Evolutionary conservation across 2,113 vertebrate genomes (phyloP).

Genomic region (Poicephalus gulielmi): DNA sequence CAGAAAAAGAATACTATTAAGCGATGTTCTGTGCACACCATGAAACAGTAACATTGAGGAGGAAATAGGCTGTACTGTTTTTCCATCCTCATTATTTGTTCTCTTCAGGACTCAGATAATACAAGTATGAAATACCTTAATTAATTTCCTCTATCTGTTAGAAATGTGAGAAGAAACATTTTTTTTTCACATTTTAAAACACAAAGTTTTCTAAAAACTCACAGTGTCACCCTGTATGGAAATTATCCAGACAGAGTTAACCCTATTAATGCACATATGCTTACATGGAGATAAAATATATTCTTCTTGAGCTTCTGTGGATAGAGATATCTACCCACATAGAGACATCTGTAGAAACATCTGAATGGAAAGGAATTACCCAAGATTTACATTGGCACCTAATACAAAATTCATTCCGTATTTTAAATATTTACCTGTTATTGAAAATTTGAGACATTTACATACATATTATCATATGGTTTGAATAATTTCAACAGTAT

Average conservation of each 20-base stretch:
- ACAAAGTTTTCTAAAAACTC: background rate
- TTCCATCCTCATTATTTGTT: background rate
- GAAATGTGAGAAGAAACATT: background rate
- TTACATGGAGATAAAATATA: background rate
- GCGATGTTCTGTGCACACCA: background rate
- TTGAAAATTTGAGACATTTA: background rate
- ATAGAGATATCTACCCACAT: background rate
- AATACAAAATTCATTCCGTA: background rate
- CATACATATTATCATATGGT: accelerated
- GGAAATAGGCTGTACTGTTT: background rate
- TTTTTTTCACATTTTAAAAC: background rate
- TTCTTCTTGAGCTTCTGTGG: background rate
- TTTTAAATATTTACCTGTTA: background rate
- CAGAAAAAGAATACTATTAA: background rate
- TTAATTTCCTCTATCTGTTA: background rate
- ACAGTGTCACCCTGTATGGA: background rate
- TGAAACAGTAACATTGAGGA: background rate
- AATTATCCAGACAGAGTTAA: background rate
- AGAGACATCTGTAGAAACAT: background rate
- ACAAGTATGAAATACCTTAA: background rate
- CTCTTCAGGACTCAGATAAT: background rate
- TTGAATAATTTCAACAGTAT: background rate
- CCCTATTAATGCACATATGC: background rate
- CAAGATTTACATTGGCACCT: background rate
- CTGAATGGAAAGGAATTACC: background rate